These are phyloP conservation scores for Ursus arctos DNA, from an alignment of 2,113 vertebrate species.

Conservation along the genomic window DNA sequence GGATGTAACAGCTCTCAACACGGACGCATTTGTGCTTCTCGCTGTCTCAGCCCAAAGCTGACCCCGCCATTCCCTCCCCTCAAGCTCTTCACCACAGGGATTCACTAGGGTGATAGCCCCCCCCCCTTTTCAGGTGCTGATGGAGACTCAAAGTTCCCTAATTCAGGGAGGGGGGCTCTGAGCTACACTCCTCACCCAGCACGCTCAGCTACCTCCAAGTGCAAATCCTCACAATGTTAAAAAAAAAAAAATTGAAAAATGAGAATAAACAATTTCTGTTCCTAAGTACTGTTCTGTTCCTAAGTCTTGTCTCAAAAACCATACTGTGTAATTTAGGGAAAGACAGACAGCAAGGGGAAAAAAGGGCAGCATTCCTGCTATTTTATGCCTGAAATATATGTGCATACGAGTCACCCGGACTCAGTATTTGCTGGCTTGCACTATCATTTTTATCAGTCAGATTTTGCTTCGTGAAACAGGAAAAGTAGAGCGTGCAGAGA, in stretches of 20 bases:
- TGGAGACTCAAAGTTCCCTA: neutral
- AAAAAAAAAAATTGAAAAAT: neutral
- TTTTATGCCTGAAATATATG: neutral
- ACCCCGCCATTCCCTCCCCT: neutral
- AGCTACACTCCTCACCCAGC: neutral
- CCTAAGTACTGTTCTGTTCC: neutral
- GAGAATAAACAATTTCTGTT: neutral
- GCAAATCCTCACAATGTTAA: neutral
- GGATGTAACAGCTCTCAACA: neutral
- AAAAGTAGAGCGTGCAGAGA: neutral
- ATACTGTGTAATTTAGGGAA: neutral
- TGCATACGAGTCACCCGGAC: neutral
- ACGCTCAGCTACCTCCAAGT: neutral
- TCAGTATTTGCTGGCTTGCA: neutral
- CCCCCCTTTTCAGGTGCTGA: too few species aligned
- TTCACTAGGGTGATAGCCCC: neutral
- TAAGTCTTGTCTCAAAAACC: neutral
- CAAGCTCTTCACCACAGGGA: neutral
- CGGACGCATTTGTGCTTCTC: neutral
- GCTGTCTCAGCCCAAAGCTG: neutral
- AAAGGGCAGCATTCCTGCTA: neutral
- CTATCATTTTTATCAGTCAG: neutral
- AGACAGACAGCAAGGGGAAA: neutral
- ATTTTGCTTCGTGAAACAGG: neutral
- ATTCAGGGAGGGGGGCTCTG: neutral